These are phyloP conservation scores for Alentia gelatinosa DNA, from an alignment of 2,888 invertebrate genomes.

Conservation along the genomic window DNA sequence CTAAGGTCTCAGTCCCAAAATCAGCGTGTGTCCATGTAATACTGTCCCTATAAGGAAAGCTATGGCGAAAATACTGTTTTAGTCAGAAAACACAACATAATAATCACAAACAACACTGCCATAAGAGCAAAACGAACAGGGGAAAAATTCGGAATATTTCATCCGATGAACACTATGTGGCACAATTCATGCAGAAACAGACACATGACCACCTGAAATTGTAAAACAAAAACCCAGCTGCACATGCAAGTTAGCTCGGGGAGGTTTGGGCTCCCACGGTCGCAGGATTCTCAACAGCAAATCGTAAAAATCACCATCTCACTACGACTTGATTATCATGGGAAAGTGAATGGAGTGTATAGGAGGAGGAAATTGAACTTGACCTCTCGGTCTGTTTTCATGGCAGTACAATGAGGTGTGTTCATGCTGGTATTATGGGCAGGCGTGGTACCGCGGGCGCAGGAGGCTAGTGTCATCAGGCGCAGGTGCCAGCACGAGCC, in stretches of 20 bases:
- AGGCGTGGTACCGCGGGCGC: neutral
- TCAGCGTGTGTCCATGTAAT: too few species aligned
- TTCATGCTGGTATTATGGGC: neutral
- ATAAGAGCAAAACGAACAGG: neutral
- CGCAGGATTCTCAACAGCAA: neutral
- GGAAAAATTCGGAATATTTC: neutral
- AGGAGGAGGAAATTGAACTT: neutral
- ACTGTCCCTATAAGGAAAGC: neutral
- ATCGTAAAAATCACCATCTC: neutral
- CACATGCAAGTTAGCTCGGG: constrained; percentile 2
- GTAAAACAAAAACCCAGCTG: neutral
- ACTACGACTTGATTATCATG: neutral
- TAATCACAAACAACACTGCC: neutral
- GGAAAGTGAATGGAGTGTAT: too few species aligned
- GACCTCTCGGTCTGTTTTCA: neutral
- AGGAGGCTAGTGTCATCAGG: neutral
- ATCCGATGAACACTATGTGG: neutral
- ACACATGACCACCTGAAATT: neutral
- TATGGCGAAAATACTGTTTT: neutral
- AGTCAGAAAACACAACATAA: neutral
- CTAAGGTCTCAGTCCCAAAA: too few species aligned
- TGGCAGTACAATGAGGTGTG: neutral
- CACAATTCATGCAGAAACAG: neutral
- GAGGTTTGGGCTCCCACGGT: neutral
- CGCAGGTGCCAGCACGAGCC: neutral